Base-by-base conservation (phyloP, 2,888 invertebrate genomes). In the Leptopilina myrica region DNA sequence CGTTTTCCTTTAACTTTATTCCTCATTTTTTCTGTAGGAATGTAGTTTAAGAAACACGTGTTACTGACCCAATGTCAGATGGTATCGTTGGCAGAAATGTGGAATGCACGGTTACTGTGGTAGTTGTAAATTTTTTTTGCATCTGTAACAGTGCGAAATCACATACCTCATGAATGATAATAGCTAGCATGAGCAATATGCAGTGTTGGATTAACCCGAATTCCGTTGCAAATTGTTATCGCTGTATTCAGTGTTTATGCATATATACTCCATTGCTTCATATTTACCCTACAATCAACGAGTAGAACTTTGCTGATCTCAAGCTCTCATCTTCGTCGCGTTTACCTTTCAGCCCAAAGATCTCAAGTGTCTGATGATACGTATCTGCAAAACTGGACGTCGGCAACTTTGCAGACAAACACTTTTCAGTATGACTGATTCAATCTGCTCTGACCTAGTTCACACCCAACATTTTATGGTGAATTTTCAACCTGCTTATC, bases 291-390 rank as follows among this genome's bases (percentile, higher is more conserved):
- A 59, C 73, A 56, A 73, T 56, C 73, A 33, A 33, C 53, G 33
- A 56, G 40, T 33, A 73, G 15, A 56, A 73, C 56, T 56, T 56
- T 33, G 73, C n/a, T 56, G 73, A 73, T 73, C 73, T 73, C 33
- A 73, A 73, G 33, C 56, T n/a, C 73, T 73, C 73, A 73, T 73
- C 73, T 73, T 73, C 73, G 56, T 73, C 15, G n/a, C 56, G 40
- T 73, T 73, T 73, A 56, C 73, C 73, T 73, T 73, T 73, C 73
- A 56, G 73, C 56, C 56, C 73, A 76, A 64, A 76, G 62, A 46
- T 76, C 76, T 76, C 26, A 20, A 64, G 64, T 76, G 76, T 76
- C 76, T 64, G 33, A 64, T 46, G 76, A 76, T 76, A 76, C 64
- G 20, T 76, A 64, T 76, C 76, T 46, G 64, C 26, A 12, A 76